These are phyloP conservation scores for Prenolepis imparis DNA, from an alignment of 2,888 invertebrate species.

Conservation along the genomic window DNA sequence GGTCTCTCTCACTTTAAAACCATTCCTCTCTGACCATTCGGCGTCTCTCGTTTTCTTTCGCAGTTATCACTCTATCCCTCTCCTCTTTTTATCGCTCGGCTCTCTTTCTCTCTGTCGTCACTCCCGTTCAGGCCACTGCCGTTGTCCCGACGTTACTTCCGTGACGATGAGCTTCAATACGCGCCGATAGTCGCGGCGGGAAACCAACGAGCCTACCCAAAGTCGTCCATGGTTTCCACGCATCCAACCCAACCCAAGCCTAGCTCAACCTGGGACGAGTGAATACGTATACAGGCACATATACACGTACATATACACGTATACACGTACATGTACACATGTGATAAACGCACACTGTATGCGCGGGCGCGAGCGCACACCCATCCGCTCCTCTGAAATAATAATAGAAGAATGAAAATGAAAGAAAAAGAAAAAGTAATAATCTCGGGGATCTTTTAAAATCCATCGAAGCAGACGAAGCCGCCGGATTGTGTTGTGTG, in stretches of 20 bases:
- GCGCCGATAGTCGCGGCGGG: constrained; percentile 85
- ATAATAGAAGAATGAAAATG: constrained; percentile 84
- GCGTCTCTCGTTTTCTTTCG: constrained; percentile 53
- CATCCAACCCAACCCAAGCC: constrained; percentile 81
- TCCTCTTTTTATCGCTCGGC: constrained; percentile 48
- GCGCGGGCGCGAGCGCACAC: constrained; percentile 68
- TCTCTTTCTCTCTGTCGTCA: constrained; percentile 72
- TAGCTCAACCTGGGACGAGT: constrained; percentile 75
- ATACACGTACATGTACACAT: constrained; percentile 41
- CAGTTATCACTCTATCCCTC: constrained; percentile 58
- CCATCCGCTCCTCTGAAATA: constrained; percentile 79
- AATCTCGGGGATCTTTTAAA: constrained; percentile 87
- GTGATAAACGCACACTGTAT: constrained; percentile 58
- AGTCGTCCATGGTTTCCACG: constrained; percentile 84
- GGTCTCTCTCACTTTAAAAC: constrained; percentile 52
- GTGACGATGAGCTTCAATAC: constrained; percentile 86
- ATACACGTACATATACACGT: background rate
- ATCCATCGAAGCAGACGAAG: constrained; percentile 86
- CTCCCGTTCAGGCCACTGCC: constrained; percentile 80
- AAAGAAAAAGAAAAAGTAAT: constrained; percentile 85
- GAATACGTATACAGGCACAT: constrained; percentile 63
- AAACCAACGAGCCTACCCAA: constrained; percentile 86
- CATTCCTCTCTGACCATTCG: constrained; percentile 48
- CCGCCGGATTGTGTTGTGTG: constrained; percentile 85
- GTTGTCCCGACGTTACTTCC: constrained; percentile 86